Evolutionary conservation across 2,888 invertebrate genomes (phyloP), one percentile per base, ranked within the genome.

Genomic region (Atethmia centrago): DNA sequence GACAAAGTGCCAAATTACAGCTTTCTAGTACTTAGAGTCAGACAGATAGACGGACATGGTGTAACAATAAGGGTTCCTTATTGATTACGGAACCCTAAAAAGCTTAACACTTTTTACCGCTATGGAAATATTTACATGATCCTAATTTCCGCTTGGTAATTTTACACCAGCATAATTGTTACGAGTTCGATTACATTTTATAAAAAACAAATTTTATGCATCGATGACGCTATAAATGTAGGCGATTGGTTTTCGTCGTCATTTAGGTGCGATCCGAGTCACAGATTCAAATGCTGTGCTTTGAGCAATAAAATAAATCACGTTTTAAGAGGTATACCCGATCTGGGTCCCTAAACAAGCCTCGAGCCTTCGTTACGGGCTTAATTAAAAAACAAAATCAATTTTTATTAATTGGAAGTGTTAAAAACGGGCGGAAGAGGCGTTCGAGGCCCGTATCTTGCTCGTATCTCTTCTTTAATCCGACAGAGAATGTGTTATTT

Each of bases 341-440:
- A 94, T 93, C 93, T 89, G 91, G 89, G 89, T 88, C 89, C 91
- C 92, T 93, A 93, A 94, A 95, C 95, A 94, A 93, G 94, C 93
- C 92, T 80, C 91, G 90, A 89, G 90, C 91, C 92, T 94, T 94
- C 95, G 94, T 94, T 94, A 94, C 94, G 90, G 91, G 92, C 93
- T 94, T 96, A 96, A 96, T 96, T 96, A 96, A 96, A 96, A 96
- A 96, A 95, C 95, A 94, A 96, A 96, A 95, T 95, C 95, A 96
- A 96, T 95, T 96, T 36, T 96, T 96, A 96, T 96, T 96, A 96
- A 96, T 96, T 96, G 96, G 95, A 94, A 95, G 96, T 95, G 96
- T 96, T 96, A 96, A 96, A 95, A 96, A 95, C 94, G 95, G 95
- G 93, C 95, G 95, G 95, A 95, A 95, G 95, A 94, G 92, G 92